Evolutionary conservation across 2,888 invertebrate genomes (phyloP), one percentile per base, ranked within the genome.

Genomic region (Eulithis testata): DNA sequence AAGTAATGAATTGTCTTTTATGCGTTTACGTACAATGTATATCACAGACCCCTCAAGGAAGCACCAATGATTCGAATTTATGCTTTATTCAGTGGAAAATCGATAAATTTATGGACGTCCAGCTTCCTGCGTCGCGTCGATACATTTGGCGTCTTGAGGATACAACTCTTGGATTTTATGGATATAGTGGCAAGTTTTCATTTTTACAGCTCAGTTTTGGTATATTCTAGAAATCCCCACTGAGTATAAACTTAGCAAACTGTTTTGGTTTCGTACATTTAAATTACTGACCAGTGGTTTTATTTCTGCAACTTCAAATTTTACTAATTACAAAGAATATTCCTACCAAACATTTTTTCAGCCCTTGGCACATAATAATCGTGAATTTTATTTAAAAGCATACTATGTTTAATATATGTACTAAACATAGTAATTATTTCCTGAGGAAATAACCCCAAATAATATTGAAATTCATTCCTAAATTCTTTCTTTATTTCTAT

Each of bases 61-160:
- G 80, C 84, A 87, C 83, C 89, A 90, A 87, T 91, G 91, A 91
- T 89, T 88, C 89, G 91, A 89, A 88, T 90, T 90, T 90, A 88
- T 86, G 92, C 88, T 92, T 92, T 91, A 92, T 92, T 91, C 91
- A 89, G 88, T 87, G 92, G 92, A 93, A 93, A 92, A 92, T 91
- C n/a, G 82, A 93, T 88, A 92, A 91, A 92, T 93, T 91, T 91
- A 92, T 89, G 86, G 77, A 74, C 80, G 91, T 89, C 91, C 91
- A 90, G 91, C 88, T 90, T 69, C 90, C 90, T 86, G 83, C 78
- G 76, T 72, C 83, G 77, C 78, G 77, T 72, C 83, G 77, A 86
- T 85, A 84, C 84, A 84, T 80, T 74, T 76, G 78, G 76, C 79
- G 81, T 84, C 78, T 76, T 71, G 75, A 74, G 80, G 79, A 83